These are phyloP conservation scores for Vidua macroura DNA, from an alignment of 2,113 vertebrate genomes.

Conservation along the genomic window DNA sequence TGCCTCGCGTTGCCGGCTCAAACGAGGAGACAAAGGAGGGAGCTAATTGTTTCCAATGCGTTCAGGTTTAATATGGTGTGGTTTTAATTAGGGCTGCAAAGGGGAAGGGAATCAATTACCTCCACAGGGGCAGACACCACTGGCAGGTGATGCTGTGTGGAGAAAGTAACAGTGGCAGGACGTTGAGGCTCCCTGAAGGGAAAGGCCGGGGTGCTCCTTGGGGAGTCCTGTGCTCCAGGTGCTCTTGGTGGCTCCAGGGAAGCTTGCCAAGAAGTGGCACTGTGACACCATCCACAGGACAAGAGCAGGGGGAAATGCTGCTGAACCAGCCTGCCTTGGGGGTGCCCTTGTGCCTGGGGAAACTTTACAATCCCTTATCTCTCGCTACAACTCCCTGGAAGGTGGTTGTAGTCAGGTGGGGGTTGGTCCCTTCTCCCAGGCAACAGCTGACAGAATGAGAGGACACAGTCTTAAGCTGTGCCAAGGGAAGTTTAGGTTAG, in stretches of 20 bases:
- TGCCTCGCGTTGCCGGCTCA: slow-evolving; percentile 41
- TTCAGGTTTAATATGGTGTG: slow-evolving; percentile 64
- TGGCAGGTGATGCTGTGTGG: background rate
- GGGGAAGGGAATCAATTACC: slow-evolving; percentile 62
- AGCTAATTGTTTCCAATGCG: slow-evolving; percentile 75
- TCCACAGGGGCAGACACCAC: slow-evolving; percentile 11
- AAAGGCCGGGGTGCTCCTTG: background rate
- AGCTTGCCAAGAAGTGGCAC: background rate
- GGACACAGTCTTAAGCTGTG: background rate
- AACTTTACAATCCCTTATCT: background rate
- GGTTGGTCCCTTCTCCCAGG: background rate
- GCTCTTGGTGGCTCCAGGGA: background rate
- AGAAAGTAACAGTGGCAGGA: background rate
- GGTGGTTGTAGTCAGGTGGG: background rate
- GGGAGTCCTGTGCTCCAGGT: background rate
- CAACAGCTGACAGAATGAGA: background rate
- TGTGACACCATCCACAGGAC: background rate
- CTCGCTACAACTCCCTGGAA: background rate
- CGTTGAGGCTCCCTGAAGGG: background rate
- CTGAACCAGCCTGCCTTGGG: background rate
- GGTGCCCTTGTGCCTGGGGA: background rate
- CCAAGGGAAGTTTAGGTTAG: background rate
- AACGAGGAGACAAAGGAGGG: slow-evolving; percentile 71
- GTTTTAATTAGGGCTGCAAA: slow-evolving; percentile 73
- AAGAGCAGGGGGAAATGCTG: background rate